These are phyloP conservation scores for Dasypogon diadema DNA, from an alignment of 2,888 invertebrate species.

Conservation along the genomic window DNA sequence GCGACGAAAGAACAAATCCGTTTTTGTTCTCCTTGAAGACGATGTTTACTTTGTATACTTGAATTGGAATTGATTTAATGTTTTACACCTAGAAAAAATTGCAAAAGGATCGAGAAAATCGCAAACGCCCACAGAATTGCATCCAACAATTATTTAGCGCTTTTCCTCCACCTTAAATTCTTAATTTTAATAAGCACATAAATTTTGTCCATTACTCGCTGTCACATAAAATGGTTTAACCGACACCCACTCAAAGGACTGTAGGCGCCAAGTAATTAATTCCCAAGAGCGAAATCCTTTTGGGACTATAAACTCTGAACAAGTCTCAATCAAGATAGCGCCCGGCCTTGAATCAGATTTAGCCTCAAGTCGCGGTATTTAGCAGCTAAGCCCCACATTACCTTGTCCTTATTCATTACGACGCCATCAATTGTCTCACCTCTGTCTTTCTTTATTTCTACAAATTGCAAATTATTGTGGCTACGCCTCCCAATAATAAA, in stretches of 20 bases:
- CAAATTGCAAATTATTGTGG: slow-evolving; percentile 49
- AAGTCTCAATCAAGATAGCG: not conserved
- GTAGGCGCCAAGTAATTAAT: slow-evolving; percentile 42
- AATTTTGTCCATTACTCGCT: slow-evolving; percentile 27
- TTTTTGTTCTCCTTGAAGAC: no score
- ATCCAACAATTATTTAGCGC: not conserved
- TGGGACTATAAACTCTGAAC: not conserved
- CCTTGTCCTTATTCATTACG: slow-evolving; percentile 37
- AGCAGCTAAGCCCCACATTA: slow-evolving; percentile 5
- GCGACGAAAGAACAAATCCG: no score
- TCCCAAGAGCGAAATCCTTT: not conserved
- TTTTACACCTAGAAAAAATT: no score
- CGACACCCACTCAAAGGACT: slow-evolving; percentile 31
- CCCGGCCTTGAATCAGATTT: not conserved
- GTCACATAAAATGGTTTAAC: slow-evolving; percentile 28
- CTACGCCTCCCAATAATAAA: slow-evolving; percentile 25
- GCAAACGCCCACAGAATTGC: not conserved
- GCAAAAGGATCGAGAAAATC: no score
- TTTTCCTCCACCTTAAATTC: not conserved
- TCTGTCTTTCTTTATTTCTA: slow-evolving; percentile 26
- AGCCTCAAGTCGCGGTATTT: not conserved
- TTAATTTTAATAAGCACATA: slow-evolving; percentile 37
- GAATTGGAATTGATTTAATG: no score
- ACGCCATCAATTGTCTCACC: slow-evolving; percentile 45
- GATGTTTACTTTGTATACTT: no score